These are phyloP conservation scores for Tipula confusa DNA, from an alignment of 2,888 invertebrate genomes.

Conservation along the genomic window DNA sequence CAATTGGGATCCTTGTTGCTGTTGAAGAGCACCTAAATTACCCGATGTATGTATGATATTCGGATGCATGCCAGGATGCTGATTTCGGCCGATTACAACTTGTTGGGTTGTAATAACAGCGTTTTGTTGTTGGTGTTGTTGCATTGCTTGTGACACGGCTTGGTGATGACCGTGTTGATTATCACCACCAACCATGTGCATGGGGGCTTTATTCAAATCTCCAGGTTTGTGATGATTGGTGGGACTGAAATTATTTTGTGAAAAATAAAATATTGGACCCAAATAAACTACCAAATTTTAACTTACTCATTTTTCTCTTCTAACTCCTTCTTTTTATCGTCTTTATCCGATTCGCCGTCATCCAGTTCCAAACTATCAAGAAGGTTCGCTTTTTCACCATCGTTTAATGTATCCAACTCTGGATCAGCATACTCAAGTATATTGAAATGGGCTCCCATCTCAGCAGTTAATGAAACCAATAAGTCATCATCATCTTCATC, in stretches of 20 bases:
- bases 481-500: constrained; percentile 84
- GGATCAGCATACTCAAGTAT: constrained; percentile 94
- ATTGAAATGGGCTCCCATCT: constrained; percentile 92
- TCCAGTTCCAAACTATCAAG: constrained; percentile 80
- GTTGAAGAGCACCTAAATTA: background rate
- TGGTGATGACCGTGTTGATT: background rate
- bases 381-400: constrained; percentile 77
- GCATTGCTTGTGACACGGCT: background rate
- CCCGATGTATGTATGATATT: background rate
- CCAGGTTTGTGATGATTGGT: background rate
- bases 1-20: constrained; percentile 33
- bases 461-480: constrained; percentile 60
- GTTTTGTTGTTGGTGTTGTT: background rate
- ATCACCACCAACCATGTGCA: background rate
- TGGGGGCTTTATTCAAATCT: background rate
- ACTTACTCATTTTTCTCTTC: constrained; percentile 29
- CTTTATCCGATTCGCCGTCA: constrained; percentile 67
- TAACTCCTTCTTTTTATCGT: constrained; percentile 53
- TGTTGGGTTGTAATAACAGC: background rate
- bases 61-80: background rate
- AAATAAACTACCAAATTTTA: background rate
- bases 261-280: background rate
- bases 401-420: constrained; percentile 75
- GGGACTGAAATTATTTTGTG: background rate
- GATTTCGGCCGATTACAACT: background rate